Evolutionary conservation across 2,888 invertebrate genomes (phyloP).

Genomic region (Leptinotarsa haldemani): DNA sequence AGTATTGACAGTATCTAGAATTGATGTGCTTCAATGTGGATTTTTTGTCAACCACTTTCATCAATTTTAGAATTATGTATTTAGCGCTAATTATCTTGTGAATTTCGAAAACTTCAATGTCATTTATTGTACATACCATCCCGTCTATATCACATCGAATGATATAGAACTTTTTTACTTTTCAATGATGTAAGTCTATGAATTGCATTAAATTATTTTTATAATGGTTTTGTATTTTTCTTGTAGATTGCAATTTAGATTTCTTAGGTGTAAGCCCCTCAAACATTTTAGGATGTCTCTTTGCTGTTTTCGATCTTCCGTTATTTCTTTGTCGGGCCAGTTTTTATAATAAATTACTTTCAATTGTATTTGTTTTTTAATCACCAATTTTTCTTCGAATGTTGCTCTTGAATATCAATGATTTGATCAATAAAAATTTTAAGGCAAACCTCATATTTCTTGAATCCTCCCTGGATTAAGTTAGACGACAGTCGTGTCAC

Average conservation of each 20-base stretch:
- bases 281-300: not conserved
- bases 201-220: conserved; percentile 39
- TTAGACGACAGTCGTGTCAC: too few relatives aligned
- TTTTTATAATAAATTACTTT: conserved; percentile 18
- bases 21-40: not conserved
- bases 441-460: too few relatives aligned
- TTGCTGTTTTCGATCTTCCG: not conserved
- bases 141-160: not conserved
- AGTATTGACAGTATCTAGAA: not conserved
- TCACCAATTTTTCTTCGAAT: not conserved
- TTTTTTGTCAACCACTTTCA: not conserved
- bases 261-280: not conserved
- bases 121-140: conserved; percentile 9
- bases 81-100: too few relatives aligned
- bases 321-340: conserved; percentile 3
- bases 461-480: too few relatives aligned
- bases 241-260: conserved; percentile 23
- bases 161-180: conserved; percentile 28
- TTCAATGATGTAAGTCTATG: conserved; percentile 32
- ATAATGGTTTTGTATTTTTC: conserved; percentile 37
- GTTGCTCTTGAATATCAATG: too few relatives aligned
- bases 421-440: too few relatives aligned
- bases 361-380: conserved; percentile 1
- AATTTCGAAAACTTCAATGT: not conserved
- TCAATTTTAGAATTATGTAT: not conserved